Evolutionary conservation across 2,797 vertebrate genomes (phyloP).

Genomic region (Uromys caudimaculatus): DNA sequence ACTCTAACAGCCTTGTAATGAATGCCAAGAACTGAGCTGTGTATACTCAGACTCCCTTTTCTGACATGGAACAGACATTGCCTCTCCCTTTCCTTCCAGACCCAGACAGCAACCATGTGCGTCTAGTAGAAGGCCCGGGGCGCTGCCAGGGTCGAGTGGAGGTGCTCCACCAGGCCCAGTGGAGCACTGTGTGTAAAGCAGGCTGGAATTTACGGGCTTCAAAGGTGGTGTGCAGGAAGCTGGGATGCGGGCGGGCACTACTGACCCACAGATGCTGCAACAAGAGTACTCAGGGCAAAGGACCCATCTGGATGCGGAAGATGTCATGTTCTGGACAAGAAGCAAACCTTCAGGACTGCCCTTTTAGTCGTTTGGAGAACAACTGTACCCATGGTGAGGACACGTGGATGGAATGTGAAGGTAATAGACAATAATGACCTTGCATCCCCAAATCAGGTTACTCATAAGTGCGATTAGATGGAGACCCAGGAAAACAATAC

Average conservation of each 20-base stretch:
- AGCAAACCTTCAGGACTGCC: not conserved
- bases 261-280: not conserved
- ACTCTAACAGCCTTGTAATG: no score
- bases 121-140: not conserved
- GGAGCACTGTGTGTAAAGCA: constrained; percentile 53
- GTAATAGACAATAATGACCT: constrained; percentile 54
- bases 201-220: constrained; percentile 42
- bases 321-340: constrained; percentile 71
- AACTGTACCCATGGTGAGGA: constrained; percentile 59
- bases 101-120: not conserved
- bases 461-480: not conserved
- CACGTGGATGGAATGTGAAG: constrained; percentile 49
- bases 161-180: not conserved
- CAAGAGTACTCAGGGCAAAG: fast-evolving
- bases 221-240: constrained; percentile 72
- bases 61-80: not conserved
- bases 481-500: not conserved
- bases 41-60: not conserved
- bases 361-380: not conserved
- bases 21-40: not conserved
- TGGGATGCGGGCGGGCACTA: constrained; percentile 67
- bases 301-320: not conserved
- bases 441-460: no score
- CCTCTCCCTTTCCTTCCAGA: not conserved
- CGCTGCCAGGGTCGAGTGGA: constrained; percentile 68